Conservation (phyloP, 2,797 vertebrate species). For the Alfaro cultratus region DNA sequence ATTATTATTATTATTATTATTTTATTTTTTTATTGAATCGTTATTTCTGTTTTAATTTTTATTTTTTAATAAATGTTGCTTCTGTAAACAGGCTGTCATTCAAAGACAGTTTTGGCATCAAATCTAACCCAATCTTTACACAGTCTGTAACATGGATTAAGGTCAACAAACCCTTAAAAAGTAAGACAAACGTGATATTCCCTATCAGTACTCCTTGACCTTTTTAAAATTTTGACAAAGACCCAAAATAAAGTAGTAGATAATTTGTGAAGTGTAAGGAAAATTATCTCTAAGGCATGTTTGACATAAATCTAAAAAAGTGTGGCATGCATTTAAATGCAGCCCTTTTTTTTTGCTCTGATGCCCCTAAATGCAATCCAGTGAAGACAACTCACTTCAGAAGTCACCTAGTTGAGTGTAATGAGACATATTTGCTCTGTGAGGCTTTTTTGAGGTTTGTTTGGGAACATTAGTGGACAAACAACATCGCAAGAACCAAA, state of each 20-base stretch:
- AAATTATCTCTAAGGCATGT: not conserved
- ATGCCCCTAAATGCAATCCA: not conserved
- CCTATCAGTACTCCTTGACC: not conserved
- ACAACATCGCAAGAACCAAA: not conserved
- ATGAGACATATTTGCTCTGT: not conserved
- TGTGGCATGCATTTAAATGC: not conserved
- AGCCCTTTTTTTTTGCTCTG: not conserved
- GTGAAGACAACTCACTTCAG: not conserved
- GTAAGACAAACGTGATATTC: not conserved
- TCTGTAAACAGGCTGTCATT: not conserved
- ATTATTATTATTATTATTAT: not conserved
- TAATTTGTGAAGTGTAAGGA: not conserved
- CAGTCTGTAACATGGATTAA: not conserved
- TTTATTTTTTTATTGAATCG: not conserved
- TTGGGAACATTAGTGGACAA: not conserved
- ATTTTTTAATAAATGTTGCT: not conserved
- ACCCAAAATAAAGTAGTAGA: not conserved
- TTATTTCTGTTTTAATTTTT: not conserved
- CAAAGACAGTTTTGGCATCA: not conserved
- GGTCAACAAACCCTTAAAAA: not conserved
- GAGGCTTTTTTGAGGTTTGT: not conserved
- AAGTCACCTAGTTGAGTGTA: not conserved
- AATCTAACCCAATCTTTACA: not conserved
- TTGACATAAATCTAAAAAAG: not conserved
- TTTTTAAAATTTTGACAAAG: not conserved